These are phyloP conservation scores for Neogale vison DNA, from an alignment of 2,113 vertebrate genomes.

Conservation along the genomic window DNA sequence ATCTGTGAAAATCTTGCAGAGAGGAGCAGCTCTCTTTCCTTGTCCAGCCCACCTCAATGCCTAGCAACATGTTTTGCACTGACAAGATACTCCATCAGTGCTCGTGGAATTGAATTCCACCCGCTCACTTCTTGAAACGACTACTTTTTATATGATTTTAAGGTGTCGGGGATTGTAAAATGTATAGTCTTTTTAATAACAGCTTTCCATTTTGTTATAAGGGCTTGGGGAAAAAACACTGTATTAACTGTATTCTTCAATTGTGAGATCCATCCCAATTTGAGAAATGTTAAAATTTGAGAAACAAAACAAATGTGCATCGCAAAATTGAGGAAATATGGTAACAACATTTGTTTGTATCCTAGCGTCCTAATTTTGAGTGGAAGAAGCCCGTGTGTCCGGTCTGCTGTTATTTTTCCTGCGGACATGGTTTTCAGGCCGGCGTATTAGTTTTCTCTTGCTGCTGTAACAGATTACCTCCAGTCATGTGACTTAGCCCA, in stretches of 20 bases:
- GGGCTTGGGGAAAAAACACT: background rate
- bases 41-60: background rate
- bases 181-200: background rate
- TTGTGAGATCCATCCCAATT: background rate
- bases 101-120: background rate
- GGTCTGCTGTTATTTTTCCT: background rate
- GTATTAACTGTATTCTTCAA: background rate
- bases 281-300: conserved; percentile 5
- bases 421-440: background rate
- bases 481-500: background rate
- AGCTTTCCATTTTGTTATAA: background rate
- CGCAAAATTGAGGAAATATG: background rate
- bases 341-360: background rate
- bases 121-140: background rate
- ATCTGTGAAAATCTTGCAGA: background rate
- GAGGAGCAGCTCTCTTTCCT: background rate
- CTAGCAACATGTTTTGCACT: background rate
- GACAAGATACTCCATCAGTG: background rate
- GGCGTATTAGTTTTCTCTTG: background rate
- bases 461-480: background rate
- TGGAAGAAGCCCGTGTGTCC: background rate
- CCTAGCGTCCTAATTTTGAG: background rate
- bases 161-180: background rate
- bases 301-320: background rate
- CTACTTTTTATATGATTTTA: background rate